phyloP scores from a whole-genome alignment of 2,888 invertebrate species.

The Chymomyza caudatula region DNA sequence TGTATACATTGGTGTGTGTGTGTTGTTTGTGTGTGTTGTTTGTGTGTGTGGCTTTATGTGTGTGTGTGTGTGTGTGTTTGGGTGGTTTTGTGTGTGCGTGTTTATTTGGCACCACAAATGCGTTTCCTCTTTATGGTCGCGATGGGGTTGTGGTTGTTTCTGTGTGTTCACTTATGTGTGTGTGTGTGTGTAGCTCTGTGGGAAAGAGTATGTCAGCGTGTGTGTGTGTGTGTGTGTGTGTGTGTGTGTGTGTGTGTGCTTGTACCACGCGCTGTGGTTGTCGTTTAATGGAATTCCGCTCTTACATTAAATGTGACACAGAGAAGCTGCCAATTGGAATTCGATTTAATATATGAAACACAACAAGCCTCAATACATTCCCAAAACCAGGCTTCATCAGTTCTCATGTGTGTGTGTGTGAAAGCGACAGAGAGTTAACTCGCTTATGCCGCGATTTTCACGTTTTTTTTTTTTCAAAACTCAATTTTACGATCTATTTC shows the following conservation, averaged over 20 bases:
- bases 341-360: slow-evolving; percentile 3
- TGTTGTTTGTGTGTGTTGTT: background rate
- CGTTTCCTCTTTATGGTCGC: slow-evolving; percentile 57
- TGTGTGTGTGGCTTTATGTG: slow-evolving; percentile 18
- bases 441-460: background rate
- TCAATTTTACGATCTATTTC: too few relatives aligned
- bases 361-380: background rate
- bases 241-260: slow-evolving; percentile 18
- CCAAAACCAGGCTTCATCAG: slow-evolving; percentile 17
- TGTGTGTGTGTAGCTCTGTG: slow-evolving; percentile 11
- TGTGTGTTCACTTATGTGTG: slow-evolving; percentile 20
- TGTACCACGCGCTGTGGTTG: slow-evolving; percentile 57
- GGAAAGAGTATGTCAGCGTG: background rate
- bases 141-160: slow-evolving; percentile 13
- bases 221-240: slow-evolving; percentile 2
- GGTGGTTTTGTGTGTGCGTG: slow-evolving; percentile 38
- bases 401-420: background rate
- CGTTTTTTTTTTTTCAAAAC: background rate
- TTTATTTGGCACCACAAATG: slow-evolving; percentile 71
- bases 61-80: slow-evolving; percentile 1
- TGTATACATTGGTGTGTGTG: background rate
- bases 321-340: slow-evolving; percentile 59
- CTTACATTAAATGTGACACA: slow-evolving; percentile 71
- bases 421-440: background rate
- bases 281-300: slow-evolving; percentile 73